Conservation (phyloP, 2,888 invertebrate genomes). For the Drosophila pseudotalamancana region DNA sequence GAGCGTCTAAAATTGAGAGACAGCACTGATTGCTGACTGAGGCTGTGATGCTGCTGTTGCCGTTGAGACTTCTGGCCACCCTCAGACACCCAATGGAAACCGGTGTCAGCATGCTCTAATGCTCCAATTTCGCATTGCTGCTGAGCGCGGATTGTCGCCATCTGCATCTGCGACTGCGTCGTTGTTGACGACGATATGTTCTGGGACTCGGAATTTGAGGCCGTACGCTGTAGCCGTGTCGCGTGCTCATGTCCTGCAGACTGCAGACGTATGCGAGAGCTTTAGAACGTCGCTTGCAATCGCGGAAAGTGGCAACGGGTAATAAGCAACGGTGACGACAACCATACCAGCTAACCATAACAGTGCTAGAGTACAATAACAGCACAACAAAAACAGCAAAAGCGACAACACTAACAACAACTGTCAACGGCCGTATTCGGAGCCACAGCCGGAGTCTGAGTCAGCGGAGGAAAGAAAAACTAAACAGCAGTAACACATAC, state of each 20-base stretch:
- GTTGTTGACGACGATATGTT: constrained; percentile 20
- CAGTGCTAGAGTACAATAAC: constrained; percentile 30
- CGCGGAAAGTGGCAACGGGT: constrained; percentile 71
- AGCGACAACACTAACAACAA: constrained; percentile 14
- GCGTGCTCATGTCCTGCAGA: constrained; percentile 62
- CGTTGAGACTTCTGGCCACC: not conserved
- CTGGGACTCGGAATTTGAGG: constrained; percentile 31
- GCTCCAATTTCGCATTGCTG: constrained; percentile 41
- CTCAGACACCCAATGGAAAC: constrained; percentile 18
- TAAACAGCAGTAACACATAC: constrained; percentile 1
- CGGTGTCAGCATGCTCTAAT: constrained; percentile 38
- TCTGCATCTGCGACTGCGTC: constrained; percentile 38
- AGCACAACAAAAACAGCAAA: not conserved
- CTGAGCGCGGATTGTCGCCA: constrained; percentile 24
- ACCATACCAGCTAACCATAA: constrained; percentile 43
- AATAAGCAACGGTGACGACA: constrained; percentile 51
- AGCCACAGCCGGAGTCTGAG: constrained; percentile 36
- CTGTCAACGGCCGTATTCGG: constrained; percentile 51
- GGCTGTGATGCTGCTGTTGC: constrained; percentile 6
- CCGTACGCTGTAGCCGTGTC: constrained; percentile 41
- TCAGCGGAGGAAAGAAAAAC: constrained; percentile 24
- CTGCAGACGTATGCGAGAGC: constrained; percentile 74
- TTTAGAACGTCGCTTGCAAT: constrained; percentile 76
- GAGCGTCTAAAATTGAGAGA: not conserved
- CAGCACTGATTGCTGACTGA: not conserved